Evolutionary conservation across 30 jellyfish, hydroid and myxozoan genomes (phyloP).

Genomic region (Cassiopea xamachana): DNA sequence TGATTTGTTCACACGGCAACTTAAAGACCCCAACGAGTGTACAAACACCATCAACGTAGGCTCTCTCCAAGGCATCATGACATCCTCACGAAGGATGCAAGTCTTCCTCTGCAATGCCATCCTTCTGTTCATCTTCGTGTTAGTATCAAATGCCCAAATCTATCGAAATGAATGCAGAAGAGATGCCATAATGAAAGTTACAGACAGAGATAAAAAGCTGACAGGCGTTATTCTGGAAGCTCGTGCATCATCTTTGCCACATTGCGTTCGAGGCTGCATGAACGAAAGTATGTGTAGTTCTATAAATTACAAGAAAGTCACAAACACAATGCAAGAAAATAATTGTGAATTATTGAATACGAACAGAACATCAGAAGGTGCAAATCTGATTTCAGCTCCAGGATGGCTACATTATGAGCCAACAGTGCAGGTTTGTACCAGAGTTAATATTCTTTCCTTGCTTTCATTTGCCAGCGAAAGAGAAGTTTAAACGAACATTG

Average conservation of each 20-base stretch:
- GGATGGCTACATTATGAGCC: slow-evolving; percentile 68
- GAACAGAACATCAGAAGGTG: background rate
- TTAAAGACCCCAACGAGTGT: no score
- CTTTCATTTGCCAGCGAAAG: no score
- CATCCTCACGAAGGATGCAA: no score
- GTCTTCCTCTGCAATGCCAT: no score
- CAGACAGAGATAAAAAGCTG: slow-evolving; percentile 34
- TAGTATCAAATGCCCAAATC: background rate
- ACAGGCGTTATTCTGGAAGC: slow-evolving; percentile 2
- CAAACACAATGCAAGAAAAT: background rate
- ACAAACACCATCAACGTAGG: no score
- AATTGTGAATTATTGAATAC: slow-evolving; percentile 35
- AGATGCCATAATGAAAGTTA: slow-evolving; percentile 34
- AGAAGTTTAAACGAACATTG: no score
- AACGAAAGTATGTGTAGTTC: slow-evolving; percentile 10
- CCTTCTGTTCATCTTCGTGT: no score
- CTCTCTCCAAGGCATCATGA: no score
- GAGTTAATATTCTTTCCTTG: no score
- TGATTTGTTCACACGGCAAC: no score
- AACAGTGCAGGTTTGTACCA: slow-evolving; percentile 21
- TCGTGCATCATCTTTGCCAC: background rate
- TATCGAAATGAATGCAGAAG: slow-evolving; percentile 54
- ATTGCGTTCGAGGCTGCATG: slow-evolving; percentile 48
- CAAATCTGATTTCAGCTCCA: background rate
- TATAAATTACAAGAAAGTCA: slow-evolving; percentile 36